Conservation (phyloP, 2,888 invertebrate genomes). For the Andrena chrysosceles region DNA sequence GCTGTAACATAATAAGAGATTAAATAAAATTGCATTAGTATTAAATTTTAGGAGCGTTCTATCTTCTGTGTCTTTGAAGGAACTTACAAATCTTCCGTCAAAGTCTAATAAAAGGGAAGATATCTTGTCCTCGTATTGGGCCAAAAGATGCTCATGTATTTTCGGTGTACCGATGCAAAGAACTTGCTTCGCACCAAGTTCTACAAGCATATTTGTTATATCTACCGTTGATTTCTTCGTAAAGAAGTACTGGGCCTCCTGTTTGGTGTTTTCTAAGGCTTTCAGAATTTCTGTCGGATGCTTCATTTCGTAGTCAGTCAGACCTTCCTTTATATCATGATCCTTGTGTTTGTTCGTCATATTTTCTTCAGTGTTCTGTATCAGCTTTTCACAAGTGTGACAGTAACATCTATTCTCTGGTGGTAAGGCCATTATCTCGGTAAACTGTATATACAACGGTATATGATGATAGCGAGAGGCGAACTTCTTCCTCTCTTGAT, state of each 20-base stretch:
- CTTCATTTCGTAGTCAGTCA: slow-evolving; percentile 87
- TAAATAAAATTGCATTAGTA: neutral
- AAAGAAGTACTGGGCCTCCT: slow-evolving; percentile 96
- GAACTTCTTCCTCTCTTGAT: slow-evolving; percentile 84
- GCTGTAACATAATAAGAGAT: slow-evolving; percentile 82
- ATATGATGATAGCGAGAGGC: slow-evolving; percentile 86
- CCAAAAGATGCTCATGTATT: slow-evolving; percentile 89
- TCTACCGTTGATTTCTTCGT: slow-evolving; percentile 89
- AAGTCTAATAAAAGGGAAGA: slow-evolving; percentile 92
- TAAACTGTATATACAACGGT: slow-evolving; percentile 86
- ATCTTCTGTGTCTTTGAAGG: neutral
- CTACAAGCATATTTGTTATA: slow-evolving; percentile 87
- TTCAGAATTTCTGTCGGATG: slow-evolving; percentile 90
- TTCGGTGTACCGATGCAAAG: slow-evolving; percentile 95
- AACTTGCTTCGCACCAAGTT: slow-evolving; percentile 87
- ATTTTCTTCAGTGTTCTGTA: slow-evolving; percentile 78
- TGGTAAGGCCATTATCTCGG: slow-evolving; percentile 84
- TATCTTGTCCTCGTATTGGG: slow-evolving; percentile 81
- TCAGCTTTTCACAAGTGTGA: slow-evolving; percentile 88
- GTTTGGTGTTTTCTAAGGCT: slow-evolving; percentile 90
- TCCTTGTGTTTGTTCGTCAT: slow-evolving; percentile 85
- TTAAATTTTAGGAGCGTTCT: neutral
- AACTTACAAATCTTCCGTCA: slow-evolving; percentile 89
- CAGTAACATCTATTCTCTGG: slow-evolving; percentile 87
- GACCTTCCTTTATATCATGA: slow-evolving; percentile 86